Base-by-base conservation (phyloP, 1,140 invertebrate species). In the Magallana angulata region DNA sequence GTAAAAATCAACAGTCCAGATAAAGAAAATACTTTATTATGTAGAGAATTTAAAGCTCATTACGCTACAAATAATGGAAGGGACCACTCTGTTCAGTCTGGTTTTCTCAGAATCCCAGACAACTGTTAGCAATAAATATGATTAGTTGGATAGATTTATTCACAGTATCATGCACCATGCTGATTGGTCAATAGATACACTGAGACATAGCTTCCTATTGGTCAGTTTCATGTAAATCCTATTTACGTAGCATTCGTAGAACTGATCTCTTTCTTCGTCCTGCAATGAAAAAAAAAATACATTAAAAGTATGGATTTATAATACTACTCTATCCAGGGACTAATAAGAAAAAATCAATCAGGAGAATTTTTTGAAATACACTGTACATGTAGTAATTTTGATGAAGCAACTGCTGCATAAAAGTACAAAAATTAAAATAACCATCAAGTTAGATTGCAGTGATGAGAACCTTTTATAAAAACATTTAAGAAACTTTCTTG, bases 11-110 rank as follows among this genome's bases (percentile, higher is more conserved):
- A 71, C 18, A 76, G 24, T 76, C 68, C 36, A 76, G 68, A 8
- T 76, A 76, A 30, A 76, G 68, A 76, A 76, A 76, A 76, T 76
- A 76, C 68, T 76, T 76, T 76, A 76, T 76, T 76, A 11, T 76
- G 68, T 76, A 76, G 68, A 76, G 68, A 76, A 36, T 36, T 76
- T 76, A 76, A 76, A 76, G 68, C 68, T 76, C 68, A 76, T 30
- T 76, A 76, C 11, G 24, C 12, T 36, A 76, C 18, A 30, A 24
- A 76, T 36, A 36, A 76, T 76, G 68, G 68, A 76, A 76, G 68
- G 18, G 24, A 30, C 24, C 36, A 48, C 36, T 36, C 36, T 48
- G 36, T 48, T 48, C 5, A 2, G 5, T 5, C 36, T 48, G 36
- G 36, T 48, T 48, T 48, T 30, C 18, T 14, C 68, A 30, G 18